These are phyloP conservation scores for Noctua pronuba DNA, from an alignment of 2,888 invertebrate species.

Conservation along the genomic window DNA sequence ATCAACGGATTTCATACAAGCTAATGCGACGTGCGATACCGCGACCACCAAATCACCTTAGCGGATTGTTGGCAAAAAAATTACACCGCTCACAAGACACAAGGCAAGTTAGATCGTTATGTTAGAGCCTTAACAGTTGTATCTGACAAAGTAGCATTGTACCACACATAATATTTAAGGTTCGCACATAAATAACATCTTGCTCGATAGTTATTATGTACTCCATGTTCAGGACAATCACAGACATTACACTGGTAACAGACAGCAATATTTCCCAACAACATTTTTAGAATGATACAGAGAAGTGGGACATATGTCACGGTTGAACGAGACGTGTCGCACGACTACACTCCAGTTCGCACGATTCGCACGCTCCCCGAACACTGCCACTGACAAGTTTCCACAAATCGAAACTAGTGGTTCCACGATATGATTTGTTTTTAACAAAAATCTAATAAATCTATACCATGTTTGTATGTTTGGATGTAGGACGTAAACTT, in stretches of 20 bases:
- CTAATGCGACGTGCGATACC: no score
- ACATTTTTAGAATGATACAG: slow-evolving; percentile 37
- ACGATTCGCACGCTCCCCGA: slow-evolving; percentile 18
- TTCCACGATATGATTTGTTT: slow-evolving; percentile 7
- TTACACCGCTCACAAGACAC: not conserved
- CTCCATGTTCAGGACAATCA: not conserved
- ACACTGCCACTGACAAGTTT: slow-evolving; percentile 45
- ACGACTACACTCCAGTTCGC: slow-evolving; percentile 35
- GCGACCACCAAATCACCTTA: no score
- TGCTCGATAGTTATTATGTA: no score
- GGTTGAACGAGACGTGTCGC: slow-evolving; percentile 42
- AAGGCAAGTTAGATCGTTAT: not conserved
- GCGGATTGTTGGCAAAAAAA: not conserved
- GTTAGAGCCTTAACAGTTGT: not conserved
- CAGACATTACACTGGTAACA: not conserved
- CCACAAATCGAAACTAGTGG: slow-evolving; percentile 35
- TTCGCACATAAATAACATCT: not conserved
- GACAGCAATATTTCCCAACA: slow-evolving; percentile 10
- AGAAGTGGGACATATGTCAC: slow-evolving; percentile 21
- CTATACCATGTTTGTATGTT: not conserved
- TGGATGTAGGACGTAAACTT: not conserved
- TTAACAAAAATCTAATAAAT: slow-evolving; percentile 18
- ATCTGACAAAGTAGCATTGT: not conserved
- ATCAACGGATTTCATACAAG: no score
- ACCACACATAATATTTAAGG: not conserved